Percentiles rank a stretch among this genome's conserved stretches.
These are phyloP conservation scores for Drosophila dunni DNA, from an alignment of 1,140 invertebrate genomes.

Conservation along the genomic window DNA sequence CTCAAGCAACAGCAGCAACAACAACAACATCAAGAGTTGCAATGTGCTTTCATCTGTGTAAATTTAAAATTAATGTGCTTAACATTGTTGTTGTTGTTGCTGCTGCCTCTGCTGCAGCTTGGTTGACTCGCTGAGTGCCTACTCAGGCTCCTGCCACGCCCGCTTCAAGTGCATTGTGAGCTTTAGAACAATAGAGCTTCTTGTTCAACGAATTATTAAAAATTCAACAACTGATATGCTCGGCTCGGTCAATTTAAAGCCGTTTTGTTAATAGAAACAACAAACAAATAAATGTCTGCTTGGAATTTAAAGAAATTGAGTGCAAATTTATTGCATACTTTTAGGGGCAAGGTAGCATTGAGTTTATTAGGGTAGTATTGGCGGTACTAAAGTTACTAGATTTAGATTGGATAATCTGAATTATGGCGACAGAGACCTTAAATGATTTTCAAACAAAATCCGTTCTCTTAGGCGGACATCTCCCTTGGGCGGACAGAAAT, in stretches of 20 bases:
- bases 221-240: slow-evolving; percentile 65
- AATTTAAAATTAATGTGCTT: slow-evolving; percentile 78
- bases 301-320: slow-evolving; percentile 6
- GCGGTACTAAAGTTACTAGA: too few species aligned
- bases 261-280: slow-evolving; percentile 38
- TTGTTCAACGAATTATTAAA: slow-evolving; percentile 70
- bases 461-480: too few species aligned
- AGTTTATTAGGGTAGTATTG: too few species aligned
- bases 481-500: too few species aligned
- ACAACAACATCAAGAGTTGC: slow-evolving; percentile 34
- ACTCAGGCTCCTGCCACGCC: not conserved
- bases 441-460: too few species aligned
- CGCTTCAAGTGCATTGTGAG: slow-evolving; percentile 22
- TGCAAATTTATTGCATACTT: slow-evolving; percentile 47
- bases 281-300: too few species aligned
- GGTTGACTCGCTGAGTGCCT: slow-evolving; percentile 48
- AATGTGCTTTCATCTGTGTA: slow-evolving; percentile 63
- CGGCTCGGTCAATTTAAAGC: slow-evolving; percentile 52
- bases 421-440: too few species aligned
- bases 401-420: too few species aligned
- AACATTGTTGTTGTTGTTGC: slow-evolving; percentile 26
- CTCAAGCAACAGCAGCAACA: slow-evolving; percentile 18
- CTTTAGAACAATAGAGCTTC: slow-evolving; percentile 56
- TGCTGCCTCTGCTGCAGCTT: slow-evolving; percentile 21
- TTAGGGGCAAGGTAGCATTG: slow-evolving; percentile 5